Percentiles rank a stretch among this genome's conserved stretches.
These are phyloP conservation scores for Actinia equina DNA, from an alignment of 64 coral and sea anemone species.

Conservation along the genomic window DNA sequence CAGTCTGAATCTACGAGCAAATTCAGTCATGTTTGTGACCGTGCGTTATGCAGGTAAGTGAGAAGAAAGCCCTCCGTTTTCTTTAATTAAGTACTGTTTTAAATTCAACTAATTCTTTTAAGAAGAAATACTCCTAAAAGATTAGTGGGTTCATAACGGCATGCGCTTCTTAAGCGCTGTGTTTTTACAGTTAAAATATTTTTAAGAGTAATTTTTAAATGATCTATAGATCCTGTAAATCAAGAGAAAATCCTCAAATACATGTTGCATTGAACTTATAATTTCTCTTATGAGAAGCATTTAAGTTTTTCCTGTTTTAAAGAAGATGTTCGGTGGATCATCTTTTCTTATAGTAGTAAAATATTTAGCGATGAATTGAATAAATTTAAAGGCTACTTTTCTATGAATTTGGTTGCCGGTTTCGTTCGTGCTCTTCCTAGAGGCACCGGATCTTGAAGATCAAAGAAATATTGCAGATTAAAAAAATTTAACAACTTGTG, in stretches of 20 bases:
- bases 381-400: background rate
- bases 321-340: background rate
- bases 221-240: background rate
- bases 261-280: background rate
- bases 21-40: conserved; percentile 5
- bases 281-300: background rate
- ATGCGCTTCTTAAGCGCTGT: background rate
- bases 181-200: background rate
- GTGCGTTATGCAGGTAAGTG: conserved; percentile 23
- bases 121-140: background rate
- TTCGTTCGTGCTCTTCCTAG: background rate
- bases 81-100: background rate
- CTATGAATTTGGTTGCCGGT: background rate
- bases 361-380: too few species aligned
- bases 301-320: too few species aligned
- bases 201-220: background rate
- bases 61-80: background rate
- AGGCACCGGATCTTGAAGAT: background rate
- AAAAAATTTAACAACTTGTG: background rate
- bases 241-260: background rate
- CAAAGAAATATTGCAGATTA: background rate
- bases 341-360: background rate
- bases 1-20: background rate
- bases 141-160: background rate
- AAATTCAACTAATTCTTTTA: background rate